A percentile compares a stretch with the other conserved stretches of the same genome.
These are phyloP conservation scores for Amphiprion clarkii DNA, from an alignment of 2,797 vertebrate species.

Conservation along the genomic window DNA sequence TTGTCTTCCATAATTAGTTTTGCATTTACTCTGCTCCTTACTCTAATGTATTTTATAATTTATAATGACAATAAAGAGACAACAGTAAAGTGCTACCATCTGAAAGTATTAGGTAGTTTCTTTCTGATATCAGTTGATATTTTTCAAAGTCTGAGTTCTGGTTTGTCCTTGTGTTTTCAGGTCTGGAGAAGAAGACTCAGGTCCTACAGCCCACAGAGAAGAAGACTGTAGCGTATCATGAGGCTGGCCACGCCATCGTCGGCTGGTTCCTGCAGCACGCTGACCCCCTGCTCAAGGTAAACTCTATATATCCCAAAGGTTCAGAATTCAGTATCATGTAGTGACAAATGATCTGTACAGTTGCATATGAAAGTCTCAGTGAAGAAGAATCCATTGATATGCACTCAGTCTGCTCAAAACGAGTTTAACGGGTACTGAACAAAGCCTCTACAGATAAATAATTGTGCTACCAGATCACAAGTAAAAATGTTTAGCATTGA, in stretches of 20 bases:
- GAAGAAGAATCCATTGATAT: too few species aligned
- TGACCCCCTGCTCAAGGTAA: conserved; percentile 87
- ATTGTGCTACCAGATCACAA: too few species aligned
- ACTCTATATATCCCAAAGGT: background rate
- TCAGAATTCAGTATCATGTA: background rate
- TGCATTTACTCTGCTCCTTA: background rate
- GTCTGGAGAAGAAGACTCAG: conserved; percentile 89
- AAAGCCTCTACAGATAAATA: too few species aligned
- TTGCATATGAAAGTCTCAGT: too few species aligned
- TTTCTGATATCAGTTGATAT: background rate
- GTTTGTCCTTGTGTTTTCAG: conserved; percentile 54
- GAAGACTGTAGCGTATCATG: conserved; percentile 84
- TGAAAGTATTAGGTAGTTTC: too few species aligned
- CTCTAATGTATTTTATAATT: too few species aligned
- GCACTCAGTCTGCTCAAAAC: too few species aligned
- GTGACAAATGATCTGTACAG: too few species aligned
- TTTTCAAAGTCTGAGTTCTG: too few species aligned
- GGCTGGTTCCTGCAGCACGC: conserved; percentile 88
- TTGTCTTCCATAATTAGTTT: background rate
- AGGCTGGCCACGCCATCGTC: conserved; percentile 85
- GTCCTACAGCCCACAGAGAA: conserved; percentile 87
- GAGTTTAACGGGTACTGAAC: too few species aligned
- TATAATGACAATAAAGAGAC: background rate
- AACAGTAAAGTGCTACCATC: background rate
- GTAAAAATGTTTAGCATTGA: too few species aligned